Base-by-base conservation (phyloP, 2,888 invertebrate genomes). In the Dryobota labecula region DNA sequence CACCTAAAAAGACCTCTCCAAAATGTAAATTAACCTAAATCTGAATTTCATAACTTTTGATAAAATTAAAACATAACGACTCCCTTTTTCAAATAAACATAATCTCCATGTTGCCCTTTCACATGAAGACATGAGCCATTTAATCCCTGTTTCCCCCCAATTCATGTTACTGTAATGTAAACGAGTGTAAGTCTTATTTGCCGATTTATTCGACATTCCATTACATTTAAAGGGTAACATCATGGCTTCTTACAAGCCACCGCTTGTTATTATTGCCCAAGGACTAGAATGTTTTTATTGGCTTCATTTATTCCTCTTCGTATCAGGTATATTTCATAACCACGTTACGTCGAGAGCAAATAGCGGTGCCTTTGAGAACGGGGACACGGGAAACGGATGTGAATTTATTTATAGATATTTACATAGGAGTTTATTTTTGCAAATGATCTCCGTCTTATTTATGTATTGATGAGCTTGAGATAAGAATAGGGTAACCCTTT, bases 251-350 rank as follows among this genome's bases (percentile, higher is more conserved):
- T 47, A n/a, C 53, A 64, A 73, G 61, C 69, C 24, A 53, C 36
- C 65, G 45, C 38, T 78, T 67, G 56, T 70, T 70, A 75, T 80
- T 78, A 78, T 78, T 75, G 60, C 64, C 66, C 43, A 43, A 75
- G 58, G 61, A 73, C 63, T 63, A 64, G 62, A 76, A 77, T 70
- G 58, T 71, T 69, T 77, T 78, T 71, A 71, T 73, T 70, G 53
- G 27, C 54, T 69, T 56, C 57, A 57, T 83, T 65, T 61, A 80
- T 71, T 60, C 49, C 43, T 54, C 71, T 60, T 20, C 78, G 20
- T n/a, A n/a, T n/a, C 38, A 38, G 60, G 41, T 77, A 58, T 38
- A 63, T 70, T 63, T 70, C 70, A 77, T 71, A 41, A 77, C 47
- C 30, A 2, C 18, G 36, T 69, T 61, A 76, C 47, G n/a, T 27